Evolutionary conservation across 1,140 invertebrate genomes (phyloP).

Genomic region (Trachymyrmex cornetzi): DNA sequence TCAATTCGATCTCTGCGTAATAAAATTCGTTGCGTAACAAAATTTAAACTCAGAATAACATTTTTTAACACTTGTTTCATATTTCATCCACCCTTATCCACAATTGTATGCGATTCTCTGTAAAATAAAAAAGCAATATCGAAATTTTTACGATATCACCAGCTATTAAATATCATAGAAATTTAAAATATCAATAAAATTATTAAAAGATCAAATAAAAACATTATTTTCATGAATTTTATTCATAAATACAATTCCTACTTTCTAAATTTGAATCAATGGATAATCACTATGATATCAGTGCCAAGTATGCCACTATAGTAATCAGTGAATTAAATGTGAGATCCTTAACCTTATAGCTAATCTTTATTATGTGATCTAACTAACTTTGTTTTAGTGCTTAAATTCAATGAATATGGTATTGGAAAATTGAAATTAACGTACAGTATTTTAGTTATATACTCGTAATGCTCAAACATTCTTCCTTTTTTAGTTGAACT

Average conservation of each 20-base stretch:
- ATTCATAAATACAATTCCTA: neutral
- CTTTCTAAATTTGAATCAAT: too few relatives aligned
- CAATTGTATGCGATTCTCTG: neutral
- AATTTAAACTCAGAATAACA: constrained; percentile 3
- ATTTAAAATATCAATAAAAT: constrained; percentile 24
- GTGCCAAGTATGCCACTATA: too few relatives aligned
- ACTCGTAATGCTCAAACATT: too few relatives aligned
- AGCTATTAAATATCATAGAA: constrained; percentile 6
- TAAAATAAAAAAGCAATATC: neutral
- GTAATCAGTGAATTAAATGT: too few relatives aligned
- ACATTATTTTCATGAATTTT: neutral
- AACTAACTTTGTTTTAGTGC: too few relatives aligned
- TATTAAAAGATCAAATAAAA: constrained; percentile 6
- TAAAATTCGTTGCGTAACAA: neutral
- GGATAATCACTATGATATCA: too few relatives aligned
- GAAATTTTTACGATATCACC: neutral
- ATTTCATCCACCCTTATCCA: neutral
- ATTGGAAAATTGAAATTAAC: too few relatives aligned
- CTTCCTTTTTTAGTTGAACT: too few relatives aligned
- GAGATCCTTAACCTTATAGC: too few relatives aligned
- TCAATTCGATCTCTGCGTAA: neutral
- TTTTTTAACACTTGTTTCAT: constrained; percentile 4
- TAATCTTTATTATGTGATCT: too few relatives aligned
- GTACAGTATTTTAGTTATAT: too few relatives aligned
- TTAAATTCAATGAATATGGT: too few relatives aligned